phyloP scores from a whole-genome alignment of 1,140 invertebrate species.

The Cataglyphis hispanica region DNA sequence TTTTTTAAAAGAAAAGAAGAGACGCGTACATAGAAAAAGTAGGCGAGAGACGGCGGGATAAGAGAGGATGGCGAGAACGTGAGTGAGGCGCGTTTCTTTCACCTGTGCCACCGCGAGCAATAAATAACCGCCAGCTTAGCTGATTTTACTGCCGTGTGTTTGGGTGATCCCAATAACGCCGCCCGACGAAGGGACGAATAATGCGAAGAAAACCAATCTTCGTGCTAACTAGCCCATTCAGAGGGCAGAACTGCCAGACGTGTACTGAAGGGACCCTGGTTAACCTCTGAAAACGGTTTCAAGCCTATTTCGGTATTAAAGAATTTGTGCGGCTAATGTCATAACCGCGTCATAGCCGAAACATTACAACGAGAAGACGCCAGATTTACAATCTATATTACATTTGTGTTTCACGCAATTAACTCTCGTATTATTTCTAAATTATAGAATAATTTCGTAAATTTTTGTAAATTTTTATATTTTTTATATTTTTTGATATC shows the following conservation, averaged over 20 bases:
- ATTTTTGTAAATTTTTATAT: no score
- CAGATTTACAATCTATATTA: not conserved
- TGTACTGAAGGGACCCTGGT: conserved; percentile 82
- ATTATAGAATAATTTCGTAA: no score
- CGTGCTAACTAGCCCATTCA: conserved; percentile 85
- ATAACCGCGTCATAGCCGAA: conserved; percentile 68
- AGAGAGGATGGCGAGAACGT: conserved; percentile 9
- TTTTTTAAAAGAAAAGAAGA: conserved; percentile 12
- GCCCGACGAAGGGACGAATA: conserved; percentile 79
- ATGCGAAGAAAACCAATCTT: conserved; percentile 84
- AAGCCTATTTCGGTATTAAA: conserved; percentile 74
- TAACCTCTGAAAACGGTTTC: conserved; percentile 84
- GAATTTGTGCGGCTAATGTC: conserved; percentile 68
- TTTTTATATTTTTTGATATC: not conserved
- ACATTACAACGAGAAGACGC: not conserved
- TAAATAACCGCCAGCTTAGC: conserved; percentile 86
- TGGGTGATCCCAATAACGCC: conserved; percentile 83
- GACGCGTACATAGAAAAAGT: conserved; percentile 11
- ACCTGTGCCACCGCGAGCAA: conserved; percentile 86
- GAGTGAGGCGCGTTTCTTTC: conserved; percentile 79
- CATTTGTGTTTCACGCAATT: not conserved
- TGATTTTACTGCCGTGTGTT: conserved; percentile 85
- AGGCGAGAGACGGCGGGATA: not conserved
- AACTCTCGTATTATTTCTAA: not conserved
- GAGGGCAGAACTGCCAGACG: conserved; percentile 79